A percentile compares a stretch with the other conserved stretches of the same genome.
Evolutionary conservation across 2,888 invertebrate genomes (phyloP).

Genomic region (Drosophila maculinotata): DNA sequence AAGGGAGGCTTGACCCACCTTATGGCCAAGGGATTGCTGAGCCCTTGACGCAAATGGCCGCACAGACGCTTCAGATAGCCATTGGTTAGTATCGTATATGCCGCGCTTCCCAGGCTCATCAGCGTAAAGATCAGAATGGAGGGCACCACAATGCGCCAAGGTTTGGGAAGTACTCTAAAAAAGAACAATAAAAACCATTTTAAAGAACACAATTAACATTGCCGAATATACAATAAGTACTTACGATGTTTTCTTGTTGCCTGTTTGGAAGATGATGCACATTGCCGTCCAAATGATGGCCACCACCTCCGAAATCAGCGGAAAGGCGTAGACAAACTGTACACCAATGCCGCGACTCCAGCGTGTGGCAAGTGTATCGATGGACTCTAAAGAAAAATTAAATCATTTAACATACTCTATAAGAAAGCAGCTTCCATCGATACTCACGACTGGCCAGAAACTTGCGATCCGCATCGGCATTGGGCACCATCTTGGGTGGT

Average conservation of each 20-base stretch:
- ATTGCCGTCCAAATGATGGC: conserved; percentile 83
- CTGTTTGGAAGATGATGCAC: conserved; percentile 82
- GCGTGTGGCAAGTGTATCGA: conserved; percentile 76
- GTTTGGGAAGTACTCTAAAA: conserved; percentile 81
- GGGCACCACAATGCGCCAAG: conserved; percentile 84
- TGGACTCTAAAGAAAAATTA: conserved; percentile 59
- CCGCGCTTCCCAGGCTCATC: conserved; percentile 74
- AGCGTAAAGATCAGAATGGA: conserved; percentile 78
- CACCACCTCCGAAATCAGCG: conserved; percentile 80
- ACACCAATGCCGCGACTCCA: conserved; percentile 73
- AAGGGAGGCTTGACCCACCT: conserved; percentile 49
- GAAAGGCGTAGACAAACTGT: conserved; percentile 81
- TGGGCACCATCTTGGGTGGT: conserved; percentile 58
- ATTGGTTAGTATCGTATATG: conserved; percentile 77
- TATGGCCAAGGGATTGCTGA: conserved; percentile 73
- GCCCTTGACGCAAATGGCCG: conserved; percentile 63
- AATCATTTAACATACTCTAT: neutral
- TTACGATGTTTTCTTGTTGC: conserved; percentile 81
- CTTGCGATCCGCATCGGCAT: conserved; percentile 70
- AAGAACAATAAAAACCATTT: neutral
- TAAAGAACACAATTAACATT: neutral
- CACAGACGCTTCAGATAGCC: conserved; percentile 73
- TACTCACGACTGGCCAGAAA: conserved; percentile 73
- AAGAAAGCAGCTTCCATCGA: neutral
- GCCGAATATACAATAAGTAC: conserved; percentile 6